Conservation (phyloP, 2,888 invertebrate genomes). For the Dione vanillae region DNA sequence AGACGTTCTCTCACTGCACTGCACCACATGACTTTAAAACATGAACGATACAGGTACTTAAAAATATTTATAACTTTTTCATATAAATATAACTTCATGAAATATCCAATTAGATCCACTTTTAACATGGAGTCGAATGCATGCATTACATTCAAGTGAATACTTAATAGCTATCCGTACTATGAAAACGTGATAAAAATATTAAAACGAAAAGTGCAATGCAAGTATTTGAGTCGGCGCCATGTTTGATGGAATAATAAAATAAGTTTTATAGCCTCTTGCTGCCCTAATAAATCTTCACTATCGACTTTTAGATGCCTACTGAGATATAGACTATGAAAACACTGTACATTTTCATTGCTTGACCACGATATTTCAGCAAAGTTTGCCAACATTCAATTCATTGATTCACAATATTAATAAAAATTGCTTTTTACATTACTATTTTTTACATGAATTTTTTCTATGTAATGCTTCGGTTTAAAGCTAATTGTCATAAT, state of each 20-base stretch:
- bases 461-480: neutral
- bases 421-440: neutral
- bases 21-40: too few relatives aligned
- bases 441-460: neutral
- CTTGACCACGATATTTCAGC: neutral
- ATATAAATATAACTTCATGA: neutral
- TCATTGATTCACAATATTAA: neutral
- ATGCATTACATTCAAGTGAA: conserved; percentile 31
- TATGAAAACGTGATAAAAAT: conserved; percentile 42
- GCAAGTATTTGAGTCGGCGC: conserved; percentile 40
- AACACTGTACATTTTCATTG: neutral
- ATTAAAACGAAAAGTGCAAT: conserved; percentile 44
- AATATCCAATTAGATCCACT: conserved; percentile 14
- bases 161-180: conserved; percentile 34
- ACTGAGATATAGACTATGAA: neutral
- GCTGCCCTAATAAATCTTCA: conserved; percentile 62
- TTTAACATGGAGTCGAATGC: conserved; percentile 27
- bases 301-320: conserved; percentile 28
- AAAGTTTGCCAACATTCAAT: neutral
- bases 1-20: too few relatives aligned
- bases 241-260: conserved; percentile 70
- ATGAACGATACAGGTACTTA: too few relatives aligned
- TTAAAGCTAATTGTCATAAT: too few relatives aligned
- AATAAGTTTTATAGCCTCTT: conserved; percentile 70
- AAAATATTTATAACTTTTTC: too few relatives aligned